Evolutionary conservation across 2,113 vertebrate species (phyloP).

Genomic region (Oplegnathus fasciatus): DNA sequence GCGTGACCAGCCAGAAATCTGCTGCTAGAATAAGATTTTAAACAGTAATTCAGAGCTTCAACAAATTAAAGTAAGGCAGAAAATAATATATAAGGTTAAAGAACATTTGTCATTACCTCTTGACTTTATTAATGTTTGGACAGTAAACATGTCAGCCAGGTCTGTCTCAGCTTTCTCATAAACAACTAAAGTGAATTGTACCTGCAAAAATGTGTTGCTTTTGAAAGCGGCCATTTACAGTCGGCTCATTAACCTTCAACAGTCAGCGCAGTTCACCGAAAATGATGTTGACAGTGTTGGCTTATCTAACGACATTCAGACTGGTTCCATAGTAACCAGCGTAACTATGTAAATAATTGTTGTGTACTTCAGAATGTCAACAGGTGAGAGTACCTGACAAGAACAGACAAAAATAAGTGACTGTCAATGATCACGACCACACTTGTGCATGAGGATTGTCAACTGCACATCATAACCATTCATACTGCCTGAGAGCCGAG

Average conservation of each 20-base stretch:
- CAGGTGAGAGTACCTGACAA: background rate
- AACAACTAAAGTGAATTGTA: background rate
- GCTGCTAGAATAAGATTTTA: background rate
- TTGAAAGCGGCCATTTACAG: background rate
- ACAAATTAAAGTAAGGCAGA: background rate
- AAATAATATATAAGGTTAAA: background rate
- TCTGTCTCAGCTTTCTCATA: background rate
- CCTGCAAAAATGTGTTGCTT: background rate
- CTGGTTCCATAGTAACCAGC: slow-evolving; percentile 16
- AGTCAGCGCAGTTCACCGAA: too few relatives aligned
- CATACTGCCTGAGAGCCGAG: background rate
- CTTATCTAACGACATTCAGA: background rate
- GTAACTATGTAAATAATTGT: background rate
- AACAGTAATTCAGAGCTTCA: background rate
- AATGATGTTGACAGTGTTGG: background rate
- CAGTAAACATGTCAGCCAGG: background rate
- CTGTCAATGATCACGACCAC: background rate
- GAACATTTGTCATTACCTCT: background rate
- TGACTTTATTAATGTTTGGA: background rate
- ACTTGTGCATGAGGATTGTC: background rate
- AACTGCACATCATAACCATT: background rate
- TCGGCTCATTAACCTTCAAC: slow-evolving; percentile 7
- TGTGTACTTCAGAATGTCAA: slow-evolving; percentile 1
- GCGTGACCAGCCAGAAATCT: background rate
- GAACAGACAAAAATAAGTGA: background rate